Evolutionary conservation across 2,888 invertebrate genomes (phyloP).

Genomic region (Acheta domesticus): DNA sequence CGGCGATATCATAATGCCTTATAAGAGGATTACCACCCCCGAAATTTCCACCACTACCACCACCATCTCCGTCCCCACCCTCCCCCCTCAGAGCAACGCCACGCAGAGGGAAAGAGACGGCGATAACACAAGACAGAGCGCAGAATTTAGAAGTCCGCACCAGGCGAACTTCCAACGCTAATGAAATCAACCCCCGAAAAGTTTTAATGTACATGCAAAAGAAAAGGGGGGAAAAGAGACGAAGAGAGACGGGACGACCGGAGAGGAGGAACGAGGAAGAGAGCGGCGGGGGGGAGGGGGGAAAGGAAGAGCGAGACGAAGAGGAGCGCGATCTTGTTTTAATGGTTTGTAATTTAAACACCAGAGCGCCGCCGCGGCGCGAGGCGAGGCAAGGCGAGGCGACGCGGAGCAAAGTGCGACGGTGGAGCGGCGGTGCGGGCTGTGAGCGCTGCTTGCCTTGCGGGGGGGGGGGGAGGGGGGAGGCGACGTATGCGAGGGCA

Average conservation of each 20-base stretch:
- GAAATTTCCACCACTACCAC: too few species aligned
- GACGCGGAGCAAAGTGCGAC: too few species aligned
- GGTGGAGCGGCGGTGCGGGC: too few species aligned
- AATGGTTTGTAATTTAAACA: too few species aligned
- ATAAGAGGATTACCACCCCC: slow-evolving; percentile 2
- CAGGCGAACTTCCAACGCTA: not conserved
- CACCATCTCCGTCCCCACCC: not conserved
- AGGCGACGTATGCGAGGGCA: too few species aligned
- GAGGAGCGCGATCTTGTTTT: not conserved
- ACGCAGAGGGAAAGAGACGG: not conserved
- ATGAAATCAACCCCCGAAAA: slow-evolving; percentile 6
- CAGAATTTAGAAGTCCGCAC: not conserved
- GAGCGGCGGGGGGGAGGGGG: too few species aligned
- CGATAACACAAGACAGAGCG: not conserved
- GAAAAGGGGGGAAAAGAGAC: not conserved
- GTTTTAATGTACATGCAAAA: not conserved
- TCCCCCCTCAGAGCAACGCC: not conserved
- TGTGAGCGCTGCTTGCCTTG: too few species aligned
- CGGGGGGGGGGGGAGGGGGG: too few species aligned
- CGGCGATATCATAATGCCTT: slow-evolving; percentile 18
- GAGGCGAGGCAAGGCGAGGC: too few species aligned
- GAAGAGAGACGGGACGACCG: not conserved
- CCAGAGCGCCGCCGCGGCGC: too few species aligned
- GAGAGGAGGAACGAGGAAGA: not conserved
- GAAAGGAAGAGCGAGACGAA: not conserved